Conservation (phyloP, 2,113 vertebrate species). For the Anthoscopus minutus region DNA sequence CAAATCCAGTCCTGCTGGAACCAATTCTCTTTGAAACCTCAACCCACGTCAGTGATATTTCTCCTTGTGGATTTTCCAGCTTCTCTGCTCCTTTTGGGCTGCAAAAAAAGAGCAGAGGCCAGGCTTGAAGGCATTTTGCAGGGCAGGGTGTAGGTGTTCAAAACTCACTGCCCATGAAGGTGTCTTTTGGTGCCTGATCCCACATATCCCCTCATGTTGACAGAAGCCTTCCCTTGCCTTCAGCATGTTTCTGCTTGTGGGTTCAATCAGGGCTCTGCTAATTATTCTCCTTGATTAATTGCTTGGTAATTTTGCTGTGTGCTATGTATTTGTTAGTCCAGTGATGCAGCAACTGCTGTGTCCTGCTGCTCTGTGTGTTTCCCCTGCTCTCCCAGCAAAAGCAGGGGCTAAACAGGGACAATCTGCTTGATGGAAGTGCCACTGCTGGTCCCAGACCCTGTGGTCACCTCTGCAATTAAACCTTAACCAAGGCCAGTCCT, state of each 20-base stretch:
- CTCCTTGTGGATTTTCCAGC: background rate
- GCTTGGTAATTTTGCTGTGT: background rate
- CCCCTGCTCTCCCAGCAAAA: background rate
- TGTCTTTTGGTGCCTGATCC: background rate
- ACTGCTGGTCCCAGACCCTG: background rate
- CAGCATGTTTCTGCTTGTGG: rapidly evolving
- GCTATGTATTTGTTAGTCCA: background rate
- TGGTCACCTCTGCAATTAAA: conserved; percentile 60
- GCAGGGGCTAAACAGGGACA: background rate
- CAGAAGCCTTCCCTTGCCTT: background rate
- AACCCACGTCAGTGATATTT: background rate
- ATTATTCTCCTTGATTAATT: background rate
- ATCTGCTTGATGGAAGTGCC: conserved; percentile 29
- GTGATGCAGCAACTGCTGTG: background rate
- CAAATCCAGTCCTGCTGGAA: background rate
- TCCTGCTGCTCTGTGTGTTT: background rate
- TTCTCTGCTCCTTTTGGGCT: background rate
- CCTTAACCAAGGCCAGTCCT: background rate
- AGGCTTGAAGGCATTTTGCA: background rate
- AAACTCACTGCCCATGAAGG: background rate
- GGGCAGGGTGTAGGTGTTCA: background rate
- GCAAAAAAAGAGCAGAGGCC: background rate
- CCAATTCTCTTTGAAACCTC: background rate
- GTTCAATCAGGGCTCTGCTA: background rate
- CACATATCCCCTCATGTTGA: background rate